A percentile compares a stretch with the other conserved stretches of the same genome.
These are phyloP conservation scores for Drosophila kikkawai DNA, from an alignment of 1,140 invertebrate species.

Conservation along the genomic window DNA sequence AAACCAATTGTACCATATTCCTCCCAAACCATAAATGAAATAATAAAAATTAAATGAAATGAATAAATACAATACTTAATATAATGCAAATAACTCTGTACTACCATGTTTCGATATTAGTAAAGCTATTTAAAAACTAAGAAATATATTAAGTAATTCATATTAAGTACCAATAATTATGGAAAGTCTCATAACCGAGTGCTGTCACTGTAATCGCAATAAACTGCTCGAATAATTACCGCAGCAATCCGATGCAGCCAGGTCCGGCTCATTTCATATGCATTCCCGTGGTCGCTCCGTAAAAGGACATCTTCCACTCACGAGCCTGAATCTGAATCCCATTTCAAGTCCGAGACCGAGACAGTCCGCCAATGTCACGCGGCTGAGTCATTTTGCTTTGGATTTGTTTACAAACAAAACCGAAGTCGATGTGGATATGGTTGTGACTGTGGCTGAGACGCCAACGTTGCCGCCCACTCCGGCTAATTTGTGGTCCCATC, in stretches of 20 bases:
- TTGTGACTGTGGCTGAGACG: conserved; percentile 5
- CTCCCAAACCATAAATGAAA: too few relatives aligned
- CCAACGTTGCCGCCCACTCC: conserved; percentile 38
- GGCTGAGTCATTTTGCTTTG: conserved; percentile 63
- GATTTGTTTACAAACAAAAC: conserved; percentile 80
- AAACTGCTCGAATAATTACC: conserved; percentile 8
- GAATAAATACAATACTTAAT: too few relatives aligned
- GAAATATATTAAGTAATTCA: not conserved
- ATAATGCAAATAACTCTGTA: too few relatives aligned
- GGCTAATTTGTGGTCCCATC: conserved; percentile 22
- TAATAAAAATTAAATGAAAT: too few relatives aligned
- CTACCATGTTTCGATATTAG: too few relatives aligned
- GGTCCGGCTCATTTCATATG: conserved; percentile 19
- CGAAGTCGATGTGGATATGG: conserved; percentile 38
- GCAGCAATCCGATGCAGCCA: conserved; percentile 2
- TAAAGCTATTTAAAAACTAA: not conserved
- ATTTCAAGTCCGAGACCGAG: conserved; percentile 24
- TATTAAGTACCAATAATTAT: not conserved
- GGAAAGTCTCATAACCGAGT: not conserved
- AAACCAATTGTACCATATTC: too few relatives aligned
- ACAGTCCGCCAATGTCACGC: conserved; percentile 39
- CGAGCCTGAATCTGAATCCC: conserved; percentile 19
- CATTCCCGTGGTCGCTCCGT: conserved; percentile 24
- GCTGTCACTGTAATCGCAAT: conserved; percentile 8
- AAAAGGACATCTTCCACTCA: conserved; percentile 35